Evolutionary conservation across 35 echinoderm and acorn worm genomes (phyloP), one percentile per base, ranked within the genome.

Genomic region (Ophioderma brevispina): DNA sequence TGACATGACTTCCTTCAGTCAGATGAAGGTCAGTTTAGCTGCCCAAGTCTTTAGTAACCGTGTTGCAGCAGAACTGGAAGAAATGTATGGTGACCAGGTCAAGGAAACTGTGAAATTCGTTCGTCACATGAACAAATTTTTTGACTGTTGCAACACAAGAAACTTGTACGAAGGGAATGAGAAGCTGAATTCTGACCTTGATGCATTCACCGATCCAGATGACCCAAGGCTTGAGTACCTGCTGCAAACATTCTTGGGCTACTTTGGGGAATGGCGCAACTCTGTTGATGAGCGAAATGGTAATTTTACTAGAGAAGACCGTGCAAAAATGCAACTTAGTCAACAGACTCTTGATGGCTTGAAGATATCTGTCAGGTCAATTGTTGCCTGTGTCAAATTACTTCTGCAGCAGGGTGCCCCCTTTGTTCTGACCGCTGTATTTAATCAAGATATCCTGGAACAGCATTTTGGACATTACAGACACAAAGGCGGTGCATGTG

Each of bases 121-220:
- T 19, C 33, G 83, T 75, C 80, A 39, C 43, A 50, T 94, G 38
- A 75, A 94, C 37, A 79, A 87, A 31, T 94, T 86, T 31, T 94
- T 94, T 55, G 92, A 94, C 36, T 94, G 87, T 41, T 17, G 90
- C 4, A 94, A 94, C 76, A 81, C 85, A 8, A 31, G 42, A 21
- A 79, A 85, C 21, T 33, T 43, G 25, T 32, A 38, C n/a, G 75
- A 90, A 37, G 41, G 88, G n/a, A 37, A 23, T 15, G 19, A 36
- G 19, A 78, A 36, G 10, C 41, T 75, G 35, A 94, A 90, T 64
- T 21, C 70, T 21, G 81, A 85, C 38, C 32, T 81, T 37, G 56
- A 81, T 28, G 88, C 93, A 33, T 90, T 90, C 59, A 63, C 55
- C 23, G 39, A 43, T 78, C 4, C 17, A 11, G 88, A 90, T 81